Percentiles rank a stretch among this genome's conserved stretches.
Conservation (phyloP, 2,888 invertebrate genomes). For the Pachliopta kotzebuea region DNA sequence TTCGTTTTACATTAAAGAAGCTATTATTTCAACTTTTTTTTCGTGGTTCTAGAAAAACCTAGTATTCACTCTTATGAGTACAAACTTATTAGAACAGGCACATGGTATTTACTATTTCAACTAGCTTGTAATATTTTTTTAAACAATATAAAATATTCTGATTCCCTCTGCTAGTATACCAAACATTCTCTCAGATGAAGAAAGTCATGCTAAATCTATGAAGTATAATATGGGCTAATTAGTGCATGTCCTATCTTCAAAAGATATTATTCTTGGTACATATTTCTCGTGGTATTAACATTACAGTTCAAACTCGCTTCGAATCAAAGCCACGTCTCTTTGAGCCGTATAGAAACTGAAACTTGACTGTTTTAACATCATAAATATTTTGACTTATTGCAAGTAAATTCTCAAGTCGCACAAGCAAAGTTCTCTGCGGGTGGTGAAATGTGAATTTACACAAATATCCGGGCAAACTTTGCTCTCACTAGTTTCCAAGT, state of each 20-base stretch:
- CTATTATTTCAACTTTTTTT: neutral
- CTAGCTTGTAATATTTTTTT: neutral
- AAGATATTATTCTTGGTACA: no score
- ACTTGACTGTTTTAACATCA: neutral
- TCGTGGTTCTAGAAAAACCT: neutral
- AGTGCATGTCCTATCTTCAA: no score
- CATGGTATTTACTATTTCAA: neutral
- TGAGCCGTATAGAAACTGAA: no score
- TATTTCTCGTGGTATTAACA: no score
- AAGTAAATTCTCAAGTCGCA: slow-evolving; percentile 4
- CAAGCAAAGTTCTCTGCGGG: slow-evolving; percentile 1
- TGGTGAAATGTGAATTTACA: slow-evolving; percentile 22
- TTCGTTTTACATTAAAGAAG: neutral
- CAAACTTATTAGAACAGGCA: neutral
- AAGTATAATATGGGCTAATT: no score
- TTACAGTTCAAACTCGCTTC: no score
- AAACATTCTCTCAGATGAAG: no score
- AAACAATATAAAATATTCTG: no score
- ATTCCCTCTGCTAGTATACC: no score
- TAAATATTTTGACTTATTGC: neutral
- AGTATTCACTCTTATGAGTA: neutral
- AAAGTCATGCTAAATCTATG: no score
- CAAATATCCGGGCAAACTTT: slow-evolving; percentile 22
- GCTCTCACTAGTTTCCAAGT: slow-evolving; percentile 24
- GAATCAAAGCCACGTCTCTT: no score